Percentiles rank a stretch among this genome's conserved stretches.
Conservation (phyloP, 35 echinoderm and acorn worm species). For the Lytechinus variegatus region DNA sequence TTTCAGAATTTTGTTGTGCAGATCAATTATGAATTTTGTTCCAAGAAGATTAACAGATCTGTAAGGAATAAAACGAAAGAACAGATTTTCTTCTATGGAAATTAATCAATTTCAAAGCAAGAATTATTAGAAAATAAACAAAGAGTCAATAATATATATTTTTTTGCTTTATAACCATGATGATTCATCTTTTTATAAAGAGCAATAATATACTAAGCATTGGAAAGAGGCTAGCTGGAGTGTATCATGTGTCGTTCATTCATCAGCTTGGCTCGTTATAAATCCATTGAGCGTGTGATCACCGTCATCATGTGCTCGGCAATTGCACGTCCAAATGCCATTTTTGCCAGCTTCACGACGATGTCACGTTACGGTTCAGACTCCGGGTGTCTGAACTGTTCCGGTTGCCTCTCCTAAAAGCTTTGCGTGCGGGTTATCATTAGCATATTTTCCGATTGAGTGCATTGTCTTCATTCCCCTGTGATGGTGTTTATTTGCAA, state of each 20-base stretch:
- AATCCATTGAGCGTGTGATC: constrained; percentile 17
- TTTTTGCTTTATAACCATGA: too few relatives aligned
- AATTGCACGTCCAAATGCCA: constrained; percentile 1
- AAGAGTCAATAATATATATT: too few relatives aligned
- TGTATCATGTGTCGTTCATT: constrained; percentile 3
- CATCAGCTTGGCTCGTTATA: background rate
- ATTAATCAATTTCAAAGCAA: background rate
- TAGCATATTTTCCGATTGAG: background rate
- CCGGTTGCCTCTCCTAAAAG: constrained; percentile 8
- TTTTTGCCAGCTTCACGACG: background rate
- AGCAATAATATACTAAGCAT: background rate
- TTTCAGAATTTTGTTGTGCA: too few relatives aligned
- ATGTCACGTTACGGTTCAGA: constrained; percentile 11
- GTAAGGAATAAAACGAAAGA: background rate
- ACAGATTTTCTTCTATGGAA: background rate
- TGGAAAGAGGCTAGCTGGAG: background rate
- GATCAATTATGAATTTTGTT: background rate
- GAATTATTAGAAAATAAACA: too few relatives aligned
- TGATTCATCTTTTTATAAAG: too few relatives aligned
- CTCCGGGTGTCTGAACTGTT: background rate
- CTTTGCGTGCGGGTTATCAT: background rate
- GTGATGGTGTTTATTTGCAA: background rate
- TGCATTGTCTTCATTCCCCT: background rate
- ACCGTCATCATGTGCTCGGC: background rate
- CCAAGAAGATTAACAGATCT: background rate